These are phyloP conservation scores for Diachasma alloeum DNA, from an alignment of 1,140 invertebrate genomes.

Conservation along the genomic window DNA sequence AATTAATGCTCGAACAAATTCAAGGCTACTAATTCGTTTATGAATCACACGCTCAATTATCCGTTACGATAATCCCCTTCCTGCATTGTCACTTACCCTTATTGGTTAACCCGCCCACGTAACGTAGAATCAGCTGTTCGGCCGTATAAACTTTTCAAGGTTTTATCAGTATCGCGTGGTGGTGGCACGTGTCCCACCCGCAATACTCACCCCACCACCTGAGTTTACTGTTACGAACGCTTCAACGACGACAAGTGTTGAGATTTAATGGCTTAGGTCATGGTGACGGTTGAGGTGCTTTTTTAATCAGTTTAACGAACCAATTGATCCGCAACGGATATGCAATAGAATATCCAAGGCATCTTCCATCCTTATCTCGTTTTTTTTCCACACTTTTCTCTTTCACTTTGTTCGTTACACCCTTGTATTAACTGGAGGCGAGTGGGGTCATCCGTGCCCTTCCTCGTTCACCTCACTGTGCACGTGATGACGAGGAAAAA, in stretches of 20 bases:
- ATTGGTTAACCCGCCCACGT: not conserved
- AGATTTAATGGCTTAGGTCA: constrained; percentile 9
- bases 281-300: not conserved
- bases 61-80: not conserved
- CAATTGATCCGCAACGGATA: not conserved
- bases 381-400: not conserved
- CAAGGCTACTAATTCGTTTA: not conserved
- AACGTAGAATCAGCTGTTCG: not conserved
- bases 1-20: not conserved
- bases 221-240: not conserved
- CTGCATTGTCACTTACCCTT: not conserved
- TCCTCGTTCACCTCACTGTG: constrained; percentile 9
- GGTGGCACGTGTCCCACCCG: constrained; percentile 1
- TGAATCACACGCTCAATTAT: not conserved
- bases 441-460: not conserved
- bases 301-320: not conserved
- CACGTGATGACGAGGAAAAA: not conserved
- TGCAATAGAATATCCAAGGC: not conserved
- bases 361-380: not conserved
- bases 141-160: not conserved
- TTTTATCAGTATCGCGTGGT: not conserved
- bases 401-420: not conserved
- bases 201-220: not conserved
- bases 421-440: not conserved
- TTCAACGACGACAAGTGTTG: constrained; percentile 3